Evolutionary conservation across 1,140 invertebrate species (phyloP), one percentile per base, ranked within the genome.

Genomic region (Fopius arisanus): DNA sequence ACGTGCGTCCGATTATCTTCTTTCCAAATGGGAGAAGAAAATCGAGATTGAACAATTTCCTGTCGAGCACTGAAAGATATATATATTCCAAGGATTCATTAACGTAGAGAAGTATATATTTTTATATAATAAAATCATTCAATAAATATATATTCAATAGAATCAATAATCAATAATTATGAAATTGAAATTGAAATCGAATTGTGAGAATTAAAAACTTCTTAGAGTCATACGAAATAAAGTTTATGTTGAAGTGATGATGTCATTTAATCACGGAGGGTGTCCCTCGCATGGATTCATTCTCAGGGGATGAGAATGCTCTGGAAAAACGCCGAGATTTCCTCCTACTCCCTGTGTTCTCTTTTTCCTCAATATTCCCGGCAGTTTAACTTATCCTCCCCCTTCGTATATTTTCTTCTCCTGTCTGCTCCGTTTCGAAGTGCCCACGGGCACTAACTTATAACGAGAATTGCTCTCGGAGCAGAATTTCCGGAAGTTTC

Each of bases 391-490:
- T 23, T 31, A 19, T 29, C 31, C 48, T 59, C 21, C 48, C 31
- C 29, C 14, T 68, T 63, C 33, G 40, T 67, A 28, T 67, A 23
- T 59, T 40, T 67, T 54, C 51, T 48, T 26, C 23, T 43, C 23
- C 43, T 67, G 51, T 59, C 29, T 67, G 23, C 41, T 67, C 21
- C 68, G 51, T 59, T 65, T 54, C 29, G 31, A 75, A 82, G 78
- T 78, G 80, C 78, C 76, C 75, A 19, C 70, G 43, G 76, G 70
- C 72, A 40, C 77, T 51, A 82, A 82, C 77, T 83, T 84, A 83
- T 83, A 83, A 84, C 80, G 81, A 83, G 80, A 81, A 84, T 83
- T 83, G 79, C 78, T 82, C 76, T 77, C 73, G 29, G 67, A 69
- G 75, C 73, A 78, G 81, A 84, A 72, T 82, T 79, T 74, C 40